Base-by-base conservation (phyloP, 2,113 vertebrate genomes). In the Erinaceus europaeus region DNA sequence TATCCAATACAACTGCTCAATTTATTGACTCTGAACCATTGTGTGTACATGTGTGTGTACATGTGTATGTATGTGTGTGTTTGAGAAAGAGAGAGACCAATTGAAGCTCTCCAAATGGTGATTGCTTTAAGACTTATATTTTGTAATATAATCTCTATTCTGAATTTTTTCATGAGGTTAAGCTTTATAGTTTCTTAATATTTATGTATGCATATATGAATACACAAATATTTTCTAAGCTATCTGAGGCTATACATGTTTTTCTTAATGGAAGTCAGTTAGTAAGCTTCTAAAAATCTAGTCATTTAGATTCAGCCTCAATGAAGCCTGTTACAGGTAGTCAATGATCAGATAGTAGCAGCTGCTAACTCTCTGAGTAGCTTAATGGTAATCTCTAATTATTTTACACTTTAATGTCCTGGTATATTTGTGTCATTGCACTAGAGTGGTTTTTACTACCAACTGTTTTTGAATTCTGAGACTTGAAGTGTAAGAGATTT, bases 211-310 rank as follows among this genome's bases (percentile, higher is more conserved):
- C 14, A 32, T 68, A 34, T 59, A 61, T 79, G 38, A 65, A n/a
- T 38, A 27, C 7, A 14, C 46, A 15, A 46, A 53, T 81, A 67
- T 93, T 87, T 62, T 73, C 23, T 74, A 50, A 46, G 20, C 88
- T 57, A 34, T 29, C 74, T 94, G 83, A 84, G 71, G 87, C 48
- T 67, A 88, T 3, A 27, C 57, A 50, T 77, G 0, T 13, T 40
- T 89, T 81, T 92, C n/a, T n/a, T n/a, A n/a, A n/a, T n/a, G n/a
- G n/a, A n/a, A n/a, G n/a, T 93, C 84, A 88, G 92, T 74, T 59
- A 82, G 67, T 21, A 81, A 84, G 52, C 34, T 93, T 80, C 74
- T 90, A 79, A 57, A 93, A 83, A 69, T 92, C 53, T 68, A 38
- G 59, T 85, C 44, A 17, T 67, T 71, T 86, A 83, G 78, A 25